Conservation (phyloP, 2,113 vertebrate genomes). For the Mungos mungo region DNA sequence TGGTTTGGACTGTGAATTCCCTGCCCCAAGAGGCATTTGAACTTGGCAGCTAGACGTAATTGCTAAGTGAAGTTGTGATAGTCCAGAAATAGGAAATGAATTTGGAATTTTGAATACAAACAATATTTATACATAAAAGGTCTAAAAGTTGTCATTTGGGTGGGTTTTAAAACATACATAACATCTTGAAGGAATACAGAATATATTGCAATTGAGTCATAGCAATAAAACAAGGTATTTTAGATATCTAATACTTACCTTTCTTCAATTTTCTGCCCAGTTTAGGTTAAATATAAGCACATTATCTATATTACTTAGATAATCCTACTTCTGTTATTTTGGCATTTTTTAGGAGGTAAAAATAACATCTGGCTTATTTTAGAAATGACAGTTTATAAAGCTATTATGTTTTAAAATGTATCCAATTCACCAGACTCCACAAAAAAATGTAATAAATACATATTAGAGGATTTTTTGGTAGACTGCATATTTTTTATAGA, state of each 20-base stretch:
- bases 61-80: neutral
- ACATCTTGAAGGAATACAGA: neutral
- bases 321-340: neutral
- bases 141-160: neutral
- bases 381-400: neutral
- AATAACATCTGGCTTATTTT: constrained; percentile 2
- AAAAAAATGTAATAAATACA: neutral
- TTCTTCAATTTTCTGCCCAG: neutral
- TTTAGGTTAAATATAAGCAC: constrained; percentile 25
- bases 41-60: neutral
- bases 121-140: neutral
- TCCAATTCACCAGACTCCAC: neutral
- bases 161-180: neutral
- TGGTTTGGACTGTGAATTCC: neutral
- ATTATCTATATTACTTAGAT: neutral
- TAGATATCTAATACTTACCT: neutral
- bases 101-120: neutral
- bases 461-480: neutral
- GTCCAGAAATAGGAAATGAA: neutral
- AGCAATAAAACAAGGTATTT: neutral
- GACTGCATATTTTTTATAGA: neutral
- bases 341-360: neutral
- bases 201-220: neutral
- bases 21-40: neutral
- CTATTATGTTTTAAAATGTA: neutral